A percentile compares a stretch with the other conserved stretches of the same genome.
These are phyloP conservation scores for Philonicus albiceps DNA, from an alignment of 2,888 invertebrate species.

Conservation along the genomic window DNA sequence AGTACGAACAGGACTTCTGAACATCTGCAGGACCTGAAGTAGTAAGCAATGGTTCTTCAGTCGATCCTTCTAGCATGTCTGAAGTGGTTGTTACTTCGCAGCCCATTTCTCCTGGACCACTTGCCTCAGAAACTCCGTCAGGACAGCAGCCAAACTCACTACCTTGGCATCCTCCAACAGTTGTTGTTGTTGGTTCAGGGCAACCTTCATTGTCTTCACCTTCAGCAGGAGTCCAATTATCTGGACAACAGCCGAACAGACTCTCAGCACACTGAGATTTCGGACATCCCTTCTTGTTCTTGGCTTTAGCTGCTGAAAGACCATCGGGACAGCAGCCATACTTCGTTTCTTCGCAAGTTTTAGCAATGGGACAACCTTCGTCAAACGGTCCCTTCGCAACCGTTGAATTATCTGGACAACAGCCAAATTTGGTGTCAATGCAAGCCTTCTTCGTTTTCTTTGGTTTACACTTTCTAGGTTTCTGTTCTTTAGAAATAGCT, in stretches of 20 bases:
- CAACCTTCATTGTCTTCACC: conserved; percentile 86
- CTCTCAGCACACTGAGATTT: conserved; percentile 75
- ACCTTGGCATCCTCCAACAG: conserved; percentile 45
- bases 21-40: conserved; percentile 48
- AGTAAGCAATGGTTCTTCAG: conserved; percentile 44
- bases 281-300: conserved; percentile 79
- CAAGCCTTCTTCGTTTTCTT: conserved; percentile 66
- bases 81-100: conserved; percentile 50
- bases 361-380: conserved; percentile 75
- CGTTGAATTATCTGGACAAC: conserved; percentile 83
- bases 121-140: conserved; percentile 72
- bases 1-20: conserved; percentile 13
- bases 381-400: conserved; percentile 83
- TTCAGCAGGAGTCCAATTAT: conserved; percentile 77
- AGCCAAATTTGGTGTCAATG: conserved; percentile 74
- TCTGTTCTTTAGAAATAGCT: conserved; percentile 65
- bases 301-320: conserved; percentile 72
- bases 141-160: conserved; percentile 72
- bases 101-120: conserved; percentile 65
- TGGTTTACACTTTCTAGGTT: conserved; percentile 68
- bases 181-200: conserved; percentile 66
- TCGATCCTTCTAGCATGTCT: conserved; percentile 49
- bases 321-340: conserved; percentile 78
- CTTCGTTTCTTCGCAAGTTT: conserved; percentile 63
- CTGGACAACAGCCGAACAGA: conserved; percentile 87